Conservation (phyloP, 2,888 invertebrate species). For the Melinaea menophilus region DNA sequence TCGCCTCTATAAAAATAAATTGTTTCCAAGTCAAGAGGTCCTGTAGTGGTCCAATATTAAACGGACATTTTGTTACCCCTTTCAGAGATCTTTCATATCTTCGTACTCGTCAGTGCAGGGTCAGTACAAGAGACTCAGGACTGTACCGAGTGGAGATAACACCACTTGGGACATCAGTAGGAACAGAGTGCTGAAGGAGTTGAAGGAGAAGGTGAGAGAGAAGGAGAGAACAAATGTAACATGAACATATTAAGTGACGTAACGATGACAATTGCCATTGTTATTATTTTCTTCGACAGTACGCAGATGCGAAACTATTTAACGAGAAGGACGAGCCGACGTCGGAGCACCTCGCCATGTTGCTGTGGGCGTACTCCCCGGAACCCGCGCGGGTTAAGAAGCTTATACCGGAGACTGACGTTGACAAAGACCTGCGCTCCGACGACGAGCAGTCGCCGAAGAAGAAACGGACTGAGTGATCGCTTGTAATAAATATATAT, state of each 20-base stretch:
- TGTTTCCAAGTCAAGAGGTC: too few species aligned
- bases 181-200: slow-evolving; percentile 79
- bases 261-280: too few species aligned
- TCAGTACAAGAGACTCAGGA: slow-evolving; percentile 83
- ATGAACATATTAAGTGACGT: background rate
- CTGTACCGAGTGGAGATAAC: slow-evolving; percentile 74
- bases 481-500: background rate
- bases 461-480: slow-evolving; percentile 35
- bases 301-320: slow-evolving; percentile 80
- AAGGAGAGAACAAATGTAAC: background rate
- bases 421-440: slow-evolving; percentile 52
- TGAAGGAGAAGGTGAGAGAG: slow-evolving; percentile 64
- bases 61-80: background rate
- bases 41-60: too few species aligned
- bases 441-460: slow-evolving; percentile 54
- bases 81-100: slow-evolving; percentile 76
- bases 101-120: slow-evolving; percentile 82
- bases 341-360: slow-evolving; percentile 81
- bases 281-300: slow-evolving; percentile 58
- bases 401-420: slow-evolving; percentile 49
- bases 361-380: slow-evolving; percentile 87
- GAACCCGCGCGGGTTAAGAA: slow-evolving; percentile 83
- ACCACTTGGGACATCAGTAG: slow-evolving; percentile 87
- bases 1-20: too few species aligned
- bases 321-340: slow-evolving; percentile 82